Base-by-base conservation (phyloP, 2,888 invertebrate genomes). In the Pachycephus smyrnensis region DNA sequence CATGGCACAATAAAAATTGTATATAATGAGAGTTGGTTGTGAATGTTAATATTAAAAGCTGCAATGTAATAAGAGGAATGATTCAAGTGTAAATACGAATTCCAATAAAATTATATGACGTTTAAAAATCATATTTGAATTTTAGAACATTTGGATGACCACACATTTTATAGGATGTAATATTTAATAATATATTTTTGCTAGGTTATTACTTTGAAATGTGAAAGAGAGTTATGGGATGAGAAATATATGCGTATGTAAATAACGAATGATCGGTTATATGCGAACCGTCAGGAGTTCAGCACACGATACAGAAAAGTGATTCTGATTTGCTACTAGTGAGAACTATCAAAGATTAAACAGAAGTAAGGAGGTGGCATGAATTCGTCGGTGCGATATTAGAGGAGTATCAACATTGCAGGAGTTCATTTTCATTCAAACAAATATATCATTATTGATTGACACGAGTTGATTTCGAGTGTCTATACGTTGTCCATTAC, bases 371-470 rank as follows among this genome's bases (percentile, higher is more conserved):
- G 89, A 90, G 89, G 90, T 90, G 84, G 89, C 86, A 80, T 81
- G 82, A 79, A 82, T 85, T 82, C 80, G 87, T 88, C 86, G 85
- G 85, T 80, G 80, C 80, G 88, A 87, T 90, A 89, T 89, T 90
- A 90, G 89, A 90, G 89, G 77, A 90, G 87, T 84, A 89, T 90
- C 89, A 89, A 87, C 84, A 86, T 85, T 82, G 85, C 84, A 85
- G 86, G 85, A 85, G 76, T 79, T 37, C 3, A 40, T 75, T 40
- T 36, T 12, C 32, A 68, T 31, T 31, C 68, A 55, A 68, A 35
- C n/a, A 30, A 33, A 69, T 30, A 35, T 73, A 35, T 68, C 74
- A n/a, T 35, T 74, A 74, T 36, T 15, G 36, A 35, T 71, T 31
- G 12, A n/a, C 30, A 23, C 68, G 37, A 73, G 79, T 82, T 71